These are phyloP conservation scores for Biston betularia DNA, from an alignment of 2,888 invertebrate genomes.

Conservation along the genomic window DNA sequence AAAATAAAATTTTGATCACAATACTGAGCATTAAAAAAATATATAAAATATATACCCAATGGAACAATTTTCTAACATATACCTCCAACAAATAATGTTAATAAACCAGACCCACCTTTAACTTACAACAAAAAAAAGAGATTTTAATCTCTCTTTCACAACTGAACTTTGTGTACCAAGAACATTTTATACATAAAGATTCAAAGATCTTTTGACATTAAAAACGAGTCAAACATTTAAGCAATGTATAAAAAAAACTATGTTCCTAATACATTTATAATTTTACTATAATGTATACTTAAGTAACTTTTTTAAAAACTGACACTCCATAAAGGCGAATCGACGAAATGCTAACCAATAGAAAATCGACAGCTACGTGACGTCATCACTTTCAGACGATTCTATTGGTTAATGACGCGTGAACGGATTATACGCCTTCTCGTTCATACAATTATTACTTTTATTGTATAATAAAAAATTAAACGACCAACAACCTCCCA, in stretches of 20 bases:
- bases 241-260: too few relatives aligned
- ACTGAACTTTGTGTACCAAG: too few relatives aligned
- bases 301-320: not conserved
- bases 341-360: not conserved
- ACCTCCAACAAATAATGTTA: conserved; percentile 15
- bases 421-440: too few relatives aligned
- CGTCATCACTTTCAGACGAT: not conserved
- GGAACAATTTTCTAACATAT: not conserved
- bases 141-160: not conserved
- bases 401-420: not conserved
- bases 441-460: too few relatives aligned
- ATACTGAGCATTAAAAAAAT: conserved; percentile 22
- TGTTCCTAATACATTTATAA: too few relatives aligned
- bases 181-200: too few relatives aligned
- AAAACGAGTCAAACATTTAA: too few relatives aligned
- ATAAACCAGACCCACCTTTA: not conserved
- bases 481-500: too few relatives aligned
- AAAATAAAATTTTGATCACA: conserved; percentile 29
- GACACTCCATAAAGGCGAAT: not conserved
- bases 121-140: too few relatives aligned
- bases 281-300: too few relatives aligned
- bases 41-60: not conserved
- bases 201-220: too few relatives aligned
- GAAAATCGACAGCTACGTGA: not conserved
- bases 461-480: too few relatives aligned